phyloP scores from a whole-genome alignment of 1,140 invertebrate species.

The Cyclina sinensis region DNA sequence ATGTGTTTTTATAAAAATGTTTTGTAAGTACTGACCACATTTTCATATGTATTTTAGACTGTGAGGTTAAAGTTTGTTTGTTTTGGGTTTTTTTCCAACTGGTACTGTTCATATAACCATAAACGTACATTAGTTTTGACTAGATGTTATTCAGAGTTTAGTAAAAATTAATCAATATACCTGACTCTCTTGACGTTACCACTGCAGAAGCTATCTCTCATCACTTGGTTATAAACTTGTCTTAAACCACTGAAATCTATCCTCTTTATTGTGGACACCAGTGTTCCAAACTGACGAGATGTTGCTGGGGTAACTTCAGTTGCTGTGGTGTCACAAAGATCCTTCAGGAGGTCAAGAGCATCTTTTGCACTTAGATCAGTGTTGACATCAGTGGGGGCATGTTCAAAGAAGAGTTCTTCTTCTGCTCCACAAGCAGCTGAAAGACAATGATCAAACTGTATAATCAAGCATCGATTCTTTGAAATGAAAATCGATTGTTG shows the following conservation, averaged over 20 bases:
- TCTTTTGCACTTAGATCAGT: slow-evolving; percentile 6
- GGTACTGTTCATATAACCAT: too few species aligned
- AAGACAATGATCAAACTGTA: not conserved
- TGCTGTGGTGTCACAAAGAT: slow-evolving; percentile 66
- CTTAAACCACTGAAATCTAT: slow-evolving; percentile 68
- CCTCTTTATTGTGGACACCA: slow-evolving; percentile 73
- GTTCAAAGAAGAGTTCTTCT: slow-evolving; percentile 56
- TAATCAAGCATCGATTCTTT: too few species aligned
- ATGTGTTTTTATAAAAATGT: too few species aligned
- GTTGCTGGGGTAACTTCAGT: slow-evolving; percentile 77
- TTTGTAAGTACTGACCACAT: too few species aligned
- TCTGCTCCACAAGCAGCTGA: slow-evolving; percentile 17
- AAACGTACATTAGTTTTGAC: too few species aligned
- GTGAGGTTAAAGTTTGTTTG: too few species aligned
- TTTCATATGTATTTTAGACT: too few species aligned
- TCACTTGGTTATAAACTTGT: slow-evolving; percentile 71
- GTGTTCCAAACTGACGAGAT: slow-evolving; percentile 84
- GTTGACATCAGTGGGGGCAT: not conserved
- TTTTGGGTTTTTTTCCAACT: too few species aligned
- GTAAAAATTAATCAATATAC: too few species aligned
- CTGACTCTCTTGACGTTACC: slow-evolving; percentile 73
- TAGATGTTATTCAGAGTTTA: too few species aligned
- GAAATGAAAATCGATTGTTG: too few species aligned
- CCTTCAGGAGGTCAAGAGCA: slow-evolving; percentile 35
- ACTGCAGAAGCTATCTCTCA: slow-evolving; percentile 70